phyloP scores from a whole-genome alignment of 2,888 invertebrate species.

The Elmis aenea region DNA sequence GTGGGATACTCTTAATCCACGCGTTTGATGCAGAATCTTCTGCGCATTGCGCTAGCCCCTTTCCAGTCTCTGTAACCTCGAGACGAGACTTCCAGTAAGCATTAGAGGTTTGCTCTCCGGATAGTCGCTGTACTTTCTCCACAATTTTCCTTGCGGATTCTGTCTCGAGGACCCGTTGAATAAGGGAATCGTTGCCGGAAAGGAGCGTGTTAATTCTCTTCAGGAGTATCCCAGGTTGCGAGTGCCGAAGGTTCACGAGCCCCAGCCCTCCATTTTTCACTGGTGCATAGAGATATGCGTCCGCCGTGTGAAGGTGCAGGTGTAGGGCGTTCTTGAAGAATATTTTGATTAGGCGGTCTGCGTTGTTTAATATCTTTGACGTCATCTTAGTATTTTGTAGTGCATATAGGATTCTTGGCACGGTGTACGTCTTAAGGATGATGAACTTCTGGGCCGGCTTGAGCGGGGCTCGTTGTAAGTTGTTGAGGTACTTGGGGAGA shows the following conservation, averaged over 20 bases:
- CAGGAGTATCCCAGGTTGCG: slow-evolving; percentile 18
- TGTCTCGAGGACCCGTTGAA: too few relatives aligned
- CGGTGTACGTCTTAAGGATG: slow-evolving; percentile 32
- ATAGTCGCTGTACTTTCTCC: background rate
- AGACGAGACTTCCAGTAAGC: too few relatives aligned
- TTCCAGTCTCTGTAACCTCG: too few relatives aligned
- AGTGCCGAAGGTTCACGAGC: slow-evolving; percentile 17
- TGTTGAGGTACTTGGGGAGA: too few relatives aligned
- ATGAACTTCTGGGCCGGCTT: slow-evolving; percentile 41
- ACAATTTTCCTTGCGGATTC: slow-evolving; percentile 3
- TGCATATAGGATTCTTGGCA: slow-evolving; percentile 36
- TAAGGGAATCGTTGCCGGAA: background rate
- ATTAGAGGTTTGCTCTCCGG: slow-evolving; percentile 12
- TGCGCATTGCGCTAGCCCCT: slow-evolving; percentile 6
- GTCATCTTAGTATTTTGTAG: slow-evolving; percentile 33
- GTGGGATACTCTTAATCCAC: slow-evolving; percentile 10
- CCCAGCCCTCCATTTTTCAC: slow-evolving; percentile 28
- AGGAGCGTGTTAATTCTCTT: too few relatives aligned
- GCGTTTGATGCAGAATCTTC: slow-evolving; percentile 6
- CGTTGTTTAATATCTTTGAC: slow-evolving; percentile 23
- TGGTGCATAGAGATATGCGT: slow-evolving; percentile 15
- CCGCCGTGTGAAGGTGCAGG: slow-evolving; percentile 27
- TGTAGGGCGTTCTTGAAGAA: too few relatives aligned
- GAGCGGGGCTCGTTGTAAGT: slow-evolving; percentile 32
- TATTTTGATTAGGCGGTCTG: slow-evolving; percentile 36